Evolutionary conservation across 2,797 vertebrate species (phyloP).

Genomic region (Sternotherus odoratus): DNA sequence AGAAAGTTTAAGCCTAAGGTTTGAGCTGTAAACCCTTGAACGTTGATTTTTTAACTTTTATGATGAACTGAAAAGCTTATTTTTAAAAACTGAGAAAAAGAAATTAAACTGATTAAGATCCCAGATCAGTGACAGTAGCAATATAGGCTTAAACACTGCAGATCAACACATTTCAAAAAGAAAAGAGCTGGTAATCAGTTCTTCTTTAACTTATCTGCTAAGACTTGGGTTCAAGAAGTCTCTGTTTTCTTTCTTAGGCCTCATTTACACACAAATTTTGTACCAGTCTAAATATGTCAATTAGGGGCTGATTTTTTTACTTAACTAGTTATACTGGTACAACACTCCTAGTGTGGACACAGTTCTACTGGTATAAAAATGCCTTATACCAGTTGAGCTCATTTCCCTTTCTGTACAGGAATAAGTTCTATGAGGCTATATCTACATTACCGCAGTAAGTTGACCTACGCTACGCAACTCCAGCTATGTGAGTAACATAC

Average conservation of each 20-base stretch:
- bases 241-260: not conserved
- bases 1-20: not conserved
- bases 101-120: not conserved
- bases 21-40: not conserved
- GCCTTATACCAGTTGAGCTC: not conserved
- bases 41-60: not conserved
- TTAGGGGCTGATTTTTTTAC: not conserved
- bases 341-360: too few relatives aligned
- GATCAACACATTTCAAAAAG: not conserved
- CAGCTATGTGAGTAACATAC: too few relatives aligned
- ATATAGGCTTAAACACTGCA: not conserved
- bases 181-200: not conserved
- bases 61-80: not conserved
- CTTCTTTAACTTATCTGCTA: not conserved
- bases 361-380: not conserved
- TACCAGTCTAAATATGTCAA: not conserved
- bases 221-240: not conserved
- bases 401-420: slow-evolving; percentile 3
- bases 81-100: slow-evolving; percentile 6
- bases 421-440: too few relatives aligned
- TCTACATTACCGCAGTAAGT: too few relatives aligned
- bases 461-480: too few relatives aligned
- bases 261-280: not conserved
- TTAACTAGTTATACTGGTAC: not conserved
- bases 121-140: not conserved